A percentile compares a stretch with the other conserved stretches of the same genome.
phyloP scores from a whole-genome alignment of 2,113 vertebrate species.

The Melanostigma gelatinosum region DNA sequence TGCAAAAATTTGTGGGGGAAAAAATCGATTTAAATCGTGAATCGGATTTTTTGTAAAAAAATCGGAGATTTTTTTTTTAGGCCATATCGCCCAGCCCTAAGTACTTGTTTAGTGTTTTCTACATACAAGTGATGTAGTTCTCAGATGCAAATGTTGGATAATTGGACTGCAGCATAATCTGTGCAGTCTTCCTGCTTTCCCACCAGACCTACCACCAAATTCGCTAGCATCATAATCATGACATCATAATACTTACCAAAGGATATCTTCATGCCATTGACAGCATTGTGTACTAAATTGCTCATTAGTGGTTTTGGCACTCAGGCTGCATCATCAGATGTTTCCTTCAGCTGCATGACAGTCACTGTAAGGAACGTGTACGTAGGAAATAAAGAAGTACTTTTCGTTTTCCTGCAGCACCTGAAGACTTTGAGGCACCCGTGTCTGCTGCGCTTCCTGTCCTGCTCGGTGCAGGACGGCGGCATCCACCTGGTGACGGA shows the following conservation, averaged over 20 bases:
- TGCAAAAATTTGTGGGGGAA: no score
- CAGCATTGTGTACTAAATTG: neutral
- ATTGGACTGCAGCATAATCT: neutral
- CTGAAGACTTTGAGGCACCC: conserved; percentile 97
- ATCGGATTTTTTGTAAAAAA: no score
- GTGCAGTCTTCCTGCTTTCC: neutral
- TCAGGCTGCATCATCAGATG: neutral
- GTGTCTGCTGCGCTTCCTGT: conserved; percentile 94
- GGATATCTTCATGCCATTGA: neutral
- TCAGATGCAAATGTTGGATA: neutral
- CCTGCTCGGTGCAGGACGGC: conserved; percentile 91
- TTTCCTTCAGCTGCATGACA: neutral
- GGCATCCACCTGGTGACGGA: conserved; percentile 95
- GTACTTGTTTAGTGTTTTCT: neutral
- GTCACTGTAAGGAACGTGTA: neutral
- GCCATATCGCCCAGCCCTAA: no score
- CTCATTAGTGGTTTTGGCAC: neutral
- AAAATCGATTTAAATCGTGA: no score
- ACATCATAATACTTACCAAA: neutral
- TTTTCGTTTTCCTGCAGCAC: conserved; percentile 84
- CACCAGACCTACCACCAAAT: neutral
- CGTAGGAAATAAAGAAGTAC: neutral
- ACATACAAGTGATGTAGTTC: neutral
- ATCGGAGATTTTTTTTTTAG: no score
- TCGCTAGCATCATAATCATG: no score